Evolutionary conservation across 37 sponge, comb jelly and placozoan species (phyloP).

Genomic region (Chondrilla cf. caribensis): DNA sequence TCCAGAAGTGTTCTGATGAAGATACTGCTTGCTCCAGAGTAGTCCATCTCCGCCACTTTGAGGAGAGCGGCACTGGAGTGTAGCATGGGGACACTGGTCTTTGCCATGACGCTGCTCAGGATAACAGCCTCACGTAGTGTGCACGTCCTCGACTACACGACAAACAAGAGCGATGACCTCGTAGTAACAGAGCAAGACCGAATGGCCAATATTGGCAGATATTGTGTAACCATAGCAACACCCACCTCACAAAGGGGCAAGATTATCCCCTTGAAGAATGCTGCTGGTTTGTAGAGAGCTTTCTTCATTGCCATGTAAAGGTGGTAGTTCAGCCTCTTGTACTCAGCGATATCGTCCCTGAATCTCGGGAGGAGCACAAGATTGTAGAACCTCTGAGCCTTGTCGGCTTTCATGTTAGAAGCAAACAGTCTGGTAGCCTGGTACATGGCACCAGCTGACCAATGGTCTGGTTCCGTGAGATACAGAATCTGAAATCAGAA

Average conservation of each 20-base stretch:
- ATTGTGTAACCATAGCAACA: neutral
- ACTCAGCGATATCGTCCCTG: conserved; percentile 98
- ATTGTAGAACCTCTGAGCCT: conserved; percentile 92
- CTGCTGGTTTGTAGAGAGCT: conserved; percentile 94
- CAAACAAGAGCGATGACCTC: too few species aligned
- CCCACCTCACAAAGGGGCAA: conserved; percentile 82
- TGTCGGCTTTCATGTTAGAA: conserved; percentile 77
- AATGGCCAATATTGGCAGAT: too few species aligned
- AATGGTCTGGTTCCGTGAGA: conserved; percentile 85
- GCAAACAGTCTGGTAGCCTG: conserved; percentile 93
- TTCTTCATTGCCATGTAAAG: conserved; percentile 91
- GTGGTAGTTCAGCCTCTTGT: conserved; percentile 92
- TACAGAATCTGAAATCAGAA: conserved; percentile 53
- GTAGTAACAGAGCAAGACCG: too few species aligned
- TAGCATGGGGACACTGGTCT: conserved; percentile 85
- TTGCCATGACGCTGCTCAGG: conserved; percentile 85
- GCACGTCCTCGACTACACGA: conserved; percentile 74
- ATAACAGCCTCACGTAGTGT: conserved; percentile 96
- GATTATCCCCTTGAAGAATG: conserved; percentile 97
- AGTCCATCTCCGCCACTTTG: conserved; percentile 96
- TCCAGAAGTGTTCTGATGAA: conserved; percentile 92
- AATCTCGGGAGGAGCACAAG: conserved; percentile 90
- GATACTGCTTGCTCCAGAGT: conserved; percentile 90
- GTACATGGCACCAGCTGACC: conserved; percentile 98
- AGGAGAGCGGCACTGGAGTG: conserved; percentile 94